Conservation (phyloP, 2,797 vertebrate species). For the Nyctibius grandis region DNA sequence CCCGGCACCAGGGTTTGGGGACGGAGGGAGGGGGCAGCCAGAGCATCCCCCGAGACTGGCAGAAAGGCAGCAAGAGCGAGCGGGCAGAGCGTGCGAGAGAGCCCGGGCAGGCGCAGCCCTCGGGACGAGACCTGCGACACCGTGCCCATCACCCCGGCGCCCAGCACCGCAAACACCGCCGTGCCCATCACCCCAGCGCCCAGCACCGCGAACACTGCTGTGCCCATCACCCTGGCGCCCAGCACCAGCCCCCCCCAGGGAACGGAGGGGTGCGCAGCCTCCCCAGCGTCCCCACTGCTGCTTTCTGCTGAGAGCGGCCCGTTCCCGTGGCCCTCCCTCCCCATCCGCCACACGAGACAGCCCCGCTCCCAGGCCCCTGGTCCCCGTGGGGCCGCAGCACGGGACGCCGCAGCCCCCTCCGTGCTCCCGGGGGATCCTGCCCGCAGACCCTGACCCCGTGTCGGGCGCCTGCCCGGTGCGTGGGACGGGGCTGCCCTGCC, state of each 20-base stretch:
- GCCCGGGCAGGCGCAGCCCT: not conserved
- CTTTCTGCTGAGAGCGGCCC: not conserved
- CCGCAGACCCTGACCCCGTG: not conserved
- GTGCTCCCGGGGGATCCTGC: not conserved
- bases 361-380: not conserved
- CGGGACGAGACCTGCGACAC: not conserved
- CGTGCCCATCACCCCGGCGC: not conserved
- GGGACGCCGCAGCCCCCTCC: not conserved
- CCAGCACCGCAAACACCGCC: not conserved
- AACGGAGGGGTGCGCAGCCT: not conserved
- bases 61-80: not conserved
- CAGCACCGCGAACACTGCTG: not conserved
- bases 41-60: not conserved
- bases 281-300: not conserved
- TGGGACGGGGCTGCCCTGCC: not conserved
- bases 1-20: not conserved
- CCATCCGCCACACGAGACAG: not conserved
- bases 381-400: rapidly evolving
- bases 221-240: not conserved
- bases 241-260: not conserved
- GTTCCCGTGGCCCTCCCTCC: not conserved
- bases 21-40: not conserved
- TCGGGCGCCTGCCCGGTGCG: not conserved
- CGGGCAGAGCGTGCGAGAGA: not conserved
- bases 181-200: not conserved